Evolutionary conservation across 2,797 vertebrate species (phyloP).

Genomic region (Leptodactylus fallax): DNA sequence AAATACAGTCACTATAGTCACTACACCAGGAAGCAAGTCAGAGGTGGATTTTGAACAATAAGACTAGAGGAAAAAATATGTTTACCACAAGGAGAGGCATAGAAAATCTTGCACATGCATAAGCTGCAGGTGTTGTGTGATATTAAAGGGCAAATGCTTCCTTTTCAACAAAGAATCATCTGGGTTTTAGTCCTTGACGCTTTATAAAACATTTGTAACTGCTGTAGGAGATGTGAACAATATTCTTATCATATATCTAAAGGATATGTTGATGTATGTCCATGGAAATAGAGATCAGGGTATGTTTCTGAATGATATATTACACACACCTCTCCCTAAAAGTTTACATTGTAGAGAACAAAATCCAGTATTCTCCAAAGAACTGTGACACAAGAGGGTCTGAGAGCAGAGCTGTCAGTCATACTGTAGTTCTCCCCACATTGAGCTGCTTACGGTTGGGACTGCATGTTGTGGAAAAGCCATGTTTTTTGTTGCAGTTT

Average conservation of each 20-base stretch:
- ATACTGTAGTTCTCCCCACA: not conserved
- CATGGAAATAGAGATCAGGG: no score
- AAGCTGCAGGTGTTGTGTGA: not conserved
- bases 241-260: not conserved
- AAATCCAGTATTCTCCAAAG: not conserved
- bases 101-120: not conserved
- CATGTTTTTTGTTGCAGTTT: no score
- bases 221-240: not conserved
- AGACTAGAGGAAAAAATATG: slow-evolving; percentile 44
- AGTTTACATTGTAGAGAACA: no score
- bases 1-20: slow-evolving; percentile 51
- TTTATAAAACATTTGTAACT: not conserved
- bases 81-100: slow-evolving; percentile 10
- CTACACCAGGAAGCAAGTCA: slow-evolving; percentile 30
- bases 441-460: not conserved
- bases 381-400: no score
- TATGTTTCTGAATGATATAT: no score
- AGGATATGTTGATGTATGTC: not conserved
- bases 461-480: no score
- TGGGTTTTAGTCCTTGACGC: not conserved
- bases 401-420: not conserved
- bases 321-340: not conserved
- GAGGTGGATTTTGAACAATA: not conserved
- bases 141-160: not conserved
- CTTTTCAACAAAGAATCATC: not conserved